Evolutionary conservation across 2,797 vertebrate genomes (phyloP), one percentile per base, ranked within the genome.

Genomic region (Pangasius larnaudii): DNA sequence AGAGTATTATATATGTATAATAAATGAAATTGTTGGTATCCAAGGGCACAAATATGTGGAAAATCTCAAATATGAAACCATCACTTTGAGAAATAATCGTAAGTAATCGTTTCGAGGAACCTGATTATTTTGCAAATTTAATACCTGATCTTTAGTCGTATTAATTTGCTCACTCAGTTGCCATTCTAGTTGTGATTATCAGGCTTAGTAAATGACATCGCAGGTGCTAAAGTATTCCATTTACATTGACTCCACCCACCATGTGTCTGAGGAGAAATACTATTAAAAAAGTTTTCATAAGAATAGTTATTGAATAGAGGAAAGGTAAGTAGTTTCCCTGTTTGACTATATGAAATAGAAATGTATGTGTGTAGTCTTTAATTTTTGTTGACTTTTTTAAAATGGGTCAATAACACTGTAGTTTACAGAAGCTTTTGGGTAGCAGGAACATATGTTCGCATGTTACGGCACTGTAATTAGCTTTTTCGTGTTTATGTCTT

Each of bases 401-500:
- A 22, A 19, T 8, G 16, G 59, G n/a, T 39, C 79, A n/a, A 39
- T n/a, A 42, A n/a, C 16, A 18, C 24, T n/a, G 58, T 61, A 16
- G 22, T 42, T 81, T 81, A 42, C 56, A 27, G 56, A 81, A 18
- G 24, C 56, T 18, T 75, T 46, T 49, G n/a, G n/a, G 19, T 13
- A 4, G 56, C 46, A 22, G 19, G 51, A 65, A 30, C 24, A 42
- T 22, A 30, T 49, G 49, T 5, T 69, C n/a, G 59, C 33, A 36
- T 67, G 16, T 51, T 61, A 46, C 27, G 39, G 13, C 79, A 83
- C 10, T n/a, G 6, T 63, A 84, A 61, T 83, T 67, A 83, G 42
- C 61, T 33, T 67, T 71, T 87, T 46, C n/a, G 63, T 61, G 78
- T 82, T 75, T 84, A 49, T 42, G 18, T 59, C 30, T 77, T 56